Evolutionary conservation across 2,888 invertebrate species (phyloP), one percentile per base, ranked within the genome.

Genomic region (Orchestes rusci): DNA sequence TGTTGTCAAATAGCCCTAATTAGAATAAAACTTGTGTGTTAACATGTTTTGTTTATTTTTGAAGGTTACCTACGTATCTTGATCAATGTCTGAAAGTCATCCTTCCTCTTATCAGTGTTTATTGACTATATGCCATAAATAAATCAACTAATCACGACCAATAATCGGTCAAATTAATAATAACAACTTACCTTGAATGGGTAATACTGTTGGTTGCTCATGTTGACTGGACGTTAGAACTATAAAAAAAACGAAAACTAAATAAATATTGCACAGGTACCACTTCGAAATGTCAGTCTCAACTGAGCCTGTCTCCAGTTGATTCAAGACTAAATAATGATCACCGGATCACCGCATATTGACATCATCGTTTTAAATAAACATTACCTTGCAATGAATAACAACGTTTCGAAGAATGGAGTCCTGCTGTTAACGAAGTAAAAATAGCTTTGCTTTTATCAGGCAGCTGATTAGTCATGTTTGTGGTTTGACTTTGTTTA

Each of bases 151-250:
- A n/a, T n/a, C n/a, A n/a, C n/a, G n/a, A n/a, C n/a, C n/a, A n/a
- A n/a, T n/a, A n/a, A n/a, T n/a, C n/a, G n/a, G n/a, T n/a, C n/a
- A n/a, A n/a, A 30, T 30, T 7, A 30, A 20, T 38, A 28, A 12
- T 10, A 28, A 28, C 12, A 12, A 23, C 76, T 80, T 69, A 87
- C 86, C 80, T 86, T 86, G 79, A 85, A 86, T 63, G 86, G 86
- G 71, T 86, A 87, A 71, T 86, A 87, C 71, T 86, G 84, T 62
- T 84, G 82, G 66, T 82, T 81, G 70, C 56, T 59, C 63, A 63
- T 63, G 49, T 52, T 61, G 53, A 50, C 40, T 52, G 44, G 28
- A 16, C 49, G 35, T 39, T 16, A 38, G 27, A 41, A 56, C 58
- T 59, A 57, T 16, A 53, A 59, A 58, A 49, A 54, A 49, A 54